Evolutionary conservation across 2,888 invertebrate species (phyloP).

Genomic region (Drosophila mulleri): DNA sequence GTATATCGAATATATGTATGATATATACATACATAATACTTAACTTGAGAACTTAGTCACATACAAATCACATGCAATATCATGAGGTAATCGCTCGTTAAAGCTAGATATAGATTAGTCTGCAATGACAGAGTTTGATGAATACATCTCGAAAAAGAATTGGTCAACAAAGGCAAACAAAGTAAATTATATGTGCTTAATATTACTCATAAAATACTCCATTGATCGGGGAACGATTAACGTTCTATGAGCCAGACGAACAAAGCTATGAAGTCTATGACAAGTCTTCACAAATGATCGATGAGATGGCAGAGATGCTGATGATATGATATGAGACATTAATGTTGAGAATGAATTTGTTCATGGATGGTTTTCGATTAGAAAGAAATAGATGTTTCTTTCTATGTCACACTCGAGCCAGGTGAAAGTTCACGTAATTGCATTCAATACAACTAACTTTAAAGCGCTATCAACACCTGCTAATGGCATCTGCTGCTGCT

Average conservation of each 20-base stretch:
- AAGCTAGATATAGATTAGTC: neutral
- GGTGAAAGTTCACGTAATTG: constrained; percentile 38
- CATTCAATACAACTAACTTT: constrained; percentile 13
- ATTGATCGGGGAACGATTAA: neutral
- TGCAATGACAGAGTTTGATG: neutral
- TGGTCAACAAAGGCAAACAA: neutral
- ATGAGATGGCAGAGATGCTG: neutral
- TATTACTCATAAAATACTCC: neutral
- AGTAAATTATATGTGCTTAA: neutral
- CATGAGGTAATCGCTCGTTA: neutral
- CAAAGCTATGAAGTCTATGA: neutral
- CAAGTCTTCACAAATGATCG: neutral
- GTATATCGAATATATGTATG: neutral
- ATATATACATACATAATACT: neutral
- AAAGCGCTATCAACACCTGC: constrained; percentile 23
- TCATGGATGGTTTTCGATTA: neutral
- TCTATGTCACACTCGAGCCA: constrained; percentile 21
- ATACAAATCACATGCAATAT: neutral
- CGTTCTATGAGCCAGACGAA: neutral
- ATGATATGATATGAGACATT: neutral
- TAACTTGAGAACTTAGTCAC: neutral
- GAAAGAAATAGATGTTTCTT: neutral
- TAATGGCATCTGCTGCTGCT: constrained; percentile 4
- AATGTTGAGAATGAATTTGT: neutral
- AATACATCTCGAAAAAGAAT: neutral